A percentile compares a stretch with the other conserved stretches of the same genome.
Conservation (phyloP, 2,113 vertebrate genomes). For the Elephantulus edwardii region DNA sequence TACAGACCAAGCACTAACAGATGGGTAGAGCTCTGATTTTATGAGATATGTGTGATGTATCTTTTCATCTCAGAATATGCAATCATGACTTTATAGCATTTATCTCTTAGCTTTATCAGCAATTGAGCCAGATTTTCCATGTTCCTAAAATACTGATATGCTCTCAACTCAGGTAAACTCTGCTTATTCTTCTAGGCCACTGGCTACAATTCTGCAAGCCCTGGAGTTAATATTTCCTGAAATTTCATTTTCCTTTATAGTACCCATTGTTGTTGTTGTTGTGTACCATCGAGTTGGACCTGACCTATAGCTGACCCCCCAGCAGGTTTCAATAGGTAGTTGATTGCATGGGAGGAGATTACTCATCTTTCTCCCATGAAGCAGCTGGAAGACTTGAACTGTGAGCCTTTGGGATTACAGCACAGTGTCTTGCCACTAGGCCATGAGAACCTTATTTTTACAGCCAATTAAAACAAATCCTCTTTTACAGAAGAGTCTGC, state of each 20-base stretch:
- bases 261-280: neutral
- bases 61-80: constrained; percentile 41
- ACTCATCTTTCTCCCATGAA: no score
- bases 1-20: neutral
- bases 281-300: no score
- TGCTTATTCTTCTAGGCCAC: neutral
- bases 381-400: no score
- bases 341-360: no score
- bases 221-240: neutral
- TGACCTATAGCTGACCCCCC: no score
- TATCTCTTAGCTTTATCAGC: neutral
- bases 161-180: neutral
- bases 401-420: no score
- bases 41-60: constrained; percentile 2
- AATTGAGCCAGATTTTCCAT: neutral
- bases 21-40: neutral
- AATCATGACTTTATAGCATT: neutral
- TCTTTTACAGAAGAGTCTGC: neutral
- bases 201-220: neutral
- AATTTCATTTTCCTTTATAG: neutral
- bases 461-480: neutral
- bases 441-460: constrained; percentile 18
- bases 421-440: no score
- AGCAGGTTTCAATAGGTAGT: no score
- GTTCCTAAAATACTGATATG: neutral